Conservation (phyloP, 2,888 invertebrate genomes). For the Pyrochroa serraticornis region DNA sequence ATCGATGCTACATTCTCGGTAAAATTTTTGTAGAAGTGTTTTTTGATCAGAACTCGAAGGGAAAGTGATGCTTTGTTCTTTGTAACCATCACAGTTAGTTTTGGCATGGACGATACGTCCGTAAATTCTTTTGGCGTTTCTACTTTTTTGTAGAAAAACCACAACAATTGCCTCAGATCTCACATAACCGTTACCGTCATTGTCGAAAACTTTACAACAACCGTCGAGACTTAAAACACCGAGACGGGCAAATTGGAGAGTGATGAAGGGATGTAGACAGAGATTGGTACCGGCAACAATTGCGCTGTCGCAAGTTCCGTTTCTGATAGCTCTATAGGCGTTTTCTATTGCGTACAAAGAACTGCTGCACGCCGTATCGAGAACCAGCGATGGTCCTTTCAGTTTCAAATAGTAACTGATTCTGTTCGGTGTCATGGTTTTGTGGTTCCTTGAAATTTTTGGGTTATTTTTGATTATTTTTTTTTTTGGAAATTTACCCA, state of each 20-base stretch:
- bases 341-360: constrained; percentile 85
- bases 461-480: constrained; percentile 19
- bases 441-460: constrained; percentile 66
- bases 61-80: constrained; percentile 53
- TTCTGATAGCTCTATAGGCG: constrained; percentile 73
- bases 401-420: constrained; percentile 85
- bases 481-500: constrained; percentile 60
- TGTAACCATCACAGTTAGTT: constrained; percentile 54
- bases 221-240: neutral
- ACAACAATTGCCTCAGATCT: constrained; percentile 77
- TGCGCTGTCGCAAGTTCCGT: constrained; percentile 83
- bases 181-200: constrained; percentile 77
- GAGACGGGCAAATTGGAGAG: constrained; percentile 79
- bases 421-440: constrained; percentile 88
- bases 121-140: constrained; percentile 47
- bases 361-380: constrained; percentile 91
- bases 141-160: constrained; percentile 70
- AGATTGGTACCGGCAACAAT: constrained; percentile 86
- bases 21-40: constrained; percentile 59
- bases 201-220: constrained; percentile 69
- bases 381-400: constrained; percentile 83
- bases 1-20: constrained; percentile 70
- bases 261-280: constrained; percentile 82
- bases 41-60: constrained; percentile 25
- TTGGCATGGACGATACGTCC: constrained; percentile 48